Conservation (phyloP, 2,888 invertebrate species). For the Melieria picta region DNA sequence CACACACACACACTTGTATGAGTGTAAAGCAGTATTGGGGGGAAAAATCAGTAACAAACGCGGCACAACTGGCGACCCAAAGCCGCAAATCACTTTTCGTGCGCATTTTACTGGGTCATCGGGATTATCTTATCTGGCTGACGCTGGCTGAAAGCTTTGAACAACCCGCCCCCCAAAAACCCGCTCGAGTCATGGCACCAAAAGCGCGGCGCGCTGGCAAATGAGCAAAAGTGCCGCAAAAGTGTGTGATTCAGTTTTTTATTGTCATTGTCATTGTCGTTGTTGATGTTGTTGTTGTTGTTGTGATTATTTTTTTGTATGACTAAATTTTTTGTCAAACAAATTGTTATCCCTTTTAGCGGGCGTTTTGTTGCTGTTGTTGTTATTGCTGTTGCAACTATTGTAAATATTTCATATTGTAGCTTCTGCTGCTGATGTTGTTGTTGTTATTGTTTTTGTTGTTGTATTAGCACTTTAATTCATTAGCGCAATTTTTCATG, state of each 20-base stretch:
- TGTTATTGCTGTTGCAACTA: too few relatives aligned
- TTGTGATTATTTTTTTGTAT: slow-evolving; percentile 10
- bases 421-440: slow-evolving; percentile 8
- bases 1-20: too few relatives aligned
- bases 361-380: too few relatives aligned
- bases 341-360: not conserved
- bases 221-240: too few relatives aligned
- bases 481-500: slow-evolving; percentile 27
- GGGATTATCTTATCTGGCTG: slow-evolving; percentile 58
- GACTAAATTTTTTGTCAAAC: slow-evolving; percentile 10
- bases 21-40: too few relatives aligned
- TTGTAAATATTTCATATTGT: not conserved
- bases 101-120: slow-evolving; percentile 40
- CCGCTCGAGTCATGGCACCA: too few relatives aligned
- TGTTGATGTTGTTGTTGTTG: not conserved
- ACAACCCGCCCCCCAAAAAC: too few relatives aligned
- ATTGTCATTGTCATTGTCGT: not conserved
- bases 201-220: too few relatives aligned
- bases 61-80: too few relatives aligned
- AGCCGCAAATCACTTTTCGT: slow-evolving; percentile 5
- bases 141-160: slow-evolving; percentile 13
- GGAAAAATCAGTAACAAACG: too few relatives aligned
- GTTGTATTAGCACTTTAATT: slow-evolving; percentile 1
- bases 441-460: slow-evolving; percentile 33
- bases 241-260: too few relatives aligned